Conservation (phyloP, 2,797 vertebrate genomes). For the Lutjanus campechanus region DNA sequence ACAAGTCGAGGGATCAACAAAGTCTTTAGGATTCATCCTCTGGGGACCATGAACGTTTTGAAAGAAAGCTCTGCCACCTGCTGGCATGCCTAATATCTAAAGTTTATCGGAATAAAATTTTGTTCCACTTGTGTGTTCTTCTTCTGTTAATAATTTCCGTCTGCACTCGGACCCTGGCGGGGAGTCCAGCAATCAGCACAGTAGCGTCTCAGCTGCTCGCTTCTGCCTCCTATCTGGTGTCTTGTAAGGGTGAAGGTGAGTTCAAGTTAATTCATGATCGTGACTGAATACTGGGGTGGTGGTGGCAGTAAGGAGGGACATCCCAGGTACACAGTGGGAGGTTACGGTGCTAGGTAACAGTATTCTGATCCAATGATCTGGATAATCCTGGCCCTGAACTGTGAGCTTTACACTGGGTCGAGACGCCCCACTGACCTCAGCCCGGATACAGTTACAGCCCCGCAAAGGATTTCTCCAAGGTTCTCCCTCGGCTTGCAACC, state of each 20-base stretch:
- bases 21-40: neutral
- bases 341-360: slow-evolving; percentile 80
- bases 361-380: slow-evolving; percentile 82
- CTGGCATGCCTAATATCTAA: neutral
- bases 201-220: slow-evolving; percentile 42
- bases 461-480: slow-evolving; percentile 49
- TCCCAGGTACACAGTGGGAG: slow-evolving; percentile 73
- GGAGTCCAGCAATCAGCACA: slow-evolving; percentile 3
- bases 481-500: slow-evolving; percentile 30
- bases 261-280: slow-evolving; percentile 62
- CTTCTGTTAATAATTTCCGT: slow-evolving; percentile 20
- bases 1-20: neutral
- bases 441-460: slow-evolving; percentile 63
- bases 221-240: slow-evolving; percentile 67
- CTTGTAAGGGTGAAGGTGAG: slow-evolving; percentile 66
- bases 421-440: slow-evolving; percentile 66
- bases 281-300: slow-evolving; percentile 28
- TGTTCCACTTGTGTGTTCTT: neutral
- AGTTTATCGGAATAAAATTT: slow-evolving; percentile 4
- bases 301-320: slow-evolving; percentile 62
- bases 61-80: neutral
- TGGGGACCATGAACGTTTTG: neutral
- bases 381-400: slow-evolving; percentile 80
- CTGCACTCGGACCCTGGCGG: slow-evolving; percentile 29
- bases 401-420: slow-evolving; percentile 59